These are phyloP conservation scores for Muscicapa comitata DNA, from an alignment of 2,797 vertebrate species.

Conservation along the genomic window DNA sequence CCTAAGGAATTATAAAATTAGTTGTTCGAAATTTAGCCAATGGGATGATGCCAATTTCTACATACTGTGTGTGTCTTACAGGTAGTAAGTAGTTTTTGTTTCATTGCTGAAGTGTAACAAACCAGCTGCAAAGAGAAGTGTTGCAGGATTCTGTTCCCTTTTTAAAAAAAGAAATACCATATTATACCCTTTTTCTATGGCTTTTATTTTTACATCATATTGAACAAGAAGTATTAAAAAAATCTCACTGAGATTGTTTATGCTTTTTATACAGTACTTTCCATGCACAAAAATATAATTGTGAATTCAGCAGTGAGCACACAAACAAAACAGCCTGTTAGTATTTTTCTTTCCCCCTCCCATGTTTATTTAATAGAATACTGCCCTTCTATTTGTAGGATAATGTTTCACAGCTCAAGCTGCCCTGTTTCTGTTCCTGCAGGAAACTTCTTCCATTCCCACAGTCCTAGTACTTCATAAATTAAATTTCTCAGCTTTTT, in stretches of 20 bases:
- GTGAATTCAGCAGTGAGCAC: background rate
- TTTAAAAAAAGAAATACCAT: background rate
- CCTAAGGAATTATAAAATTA: constrained; percentile 18
- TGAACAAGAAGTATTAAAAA: background rate
- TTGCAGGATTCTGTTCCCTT: background rate
- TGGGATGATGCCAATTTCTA: background rate
- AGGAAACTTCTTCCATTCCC: background rate
- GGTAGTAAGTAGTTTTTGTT: background rate
- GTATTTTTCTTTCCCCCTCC: background rate
- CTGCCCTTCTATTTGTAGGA: background rate
- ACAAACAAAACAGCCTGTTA: background rate
- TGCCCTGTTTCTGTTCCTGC: background rate
- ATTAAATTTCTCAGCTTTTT: background rate
- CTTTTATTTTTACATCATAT: background rate
- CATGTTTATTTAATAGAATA: constrained; percentile 19
- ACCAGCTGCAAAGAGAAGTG: background rate
- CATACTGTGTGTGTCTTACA: background rate
- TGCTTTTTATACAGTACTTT: background rate
- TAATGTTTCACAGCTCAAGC: background rate
- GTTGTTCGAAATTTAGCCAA: background rate
- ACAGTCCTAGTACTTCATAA: background rate
- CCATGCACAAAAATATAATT: background rate
- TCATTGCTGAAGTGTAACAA: background rate
- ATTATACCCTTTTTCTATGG: background rate
- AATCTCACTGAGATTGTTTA: background rate